Evolutionary conservation across 2,888 invertebrate species (phyloP), one percentile per base, ranked within the genome.

Genomic region (Escarpia spicata): DNA sequence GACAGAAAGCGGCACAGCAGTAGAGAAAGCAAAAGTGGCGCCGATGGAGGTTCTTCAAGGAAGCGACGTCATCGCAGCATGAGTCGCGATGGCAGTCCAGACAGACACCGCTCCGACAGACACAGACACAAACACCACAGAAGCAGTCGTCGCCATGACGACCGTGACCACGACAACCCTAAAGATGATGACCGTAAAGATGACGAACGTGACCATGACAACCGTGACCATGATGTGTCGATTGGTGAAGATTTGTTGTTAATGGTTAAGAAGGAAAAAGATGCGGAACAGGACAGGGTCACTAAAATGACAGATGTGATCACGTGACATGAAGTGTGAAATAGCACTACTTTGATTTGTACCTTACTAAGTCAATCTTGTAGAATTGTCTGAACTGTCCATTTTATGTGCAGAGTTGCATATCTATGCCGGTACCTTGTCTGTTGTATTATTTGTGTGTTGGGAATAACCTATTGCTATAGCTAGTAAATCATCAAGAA

Each of bases 111-210:
- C n/a, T 75, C 75, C 0, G 75, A 75, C 26, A 75, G 8, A 75
- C 75, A 75, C 75, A 75, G 75, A 75, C 75, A 75, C 75, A 75
- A 75, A 75, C 75, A 75, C n/a, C 75, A 75, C 75, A 75, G n/a
- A 75, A 15, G 19, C 75, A 75, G 75, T 75, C 75, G 75, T 75
- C 75, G n/a, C 75, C 75, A n/a, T 26, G 75, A 26, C 26, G n/a
- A 75, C 75, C 75, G 75, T 75, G 75, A 75, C 75, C 75, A 75
- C 19, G 75, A 75, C 75, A 26, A 75, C 75, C 2, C 19, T 26
- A 2, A 4, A 19, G 19, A n/a, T 75, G 75, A 75, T 26, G 4
- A 15, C 26, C 75, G 75, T 75, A n/a, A 37, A 6, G 19, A 75
- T 75, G 75, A 75, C 75, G 37, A 37, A 37, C 37, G 37, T 37